A percentile compares a stretch with the other conserved stretches of the same genome.
phyloP scores from a whole-genome alignment of 2,113 vertebrate species.

The Mormyrus iriodes region DNA sequence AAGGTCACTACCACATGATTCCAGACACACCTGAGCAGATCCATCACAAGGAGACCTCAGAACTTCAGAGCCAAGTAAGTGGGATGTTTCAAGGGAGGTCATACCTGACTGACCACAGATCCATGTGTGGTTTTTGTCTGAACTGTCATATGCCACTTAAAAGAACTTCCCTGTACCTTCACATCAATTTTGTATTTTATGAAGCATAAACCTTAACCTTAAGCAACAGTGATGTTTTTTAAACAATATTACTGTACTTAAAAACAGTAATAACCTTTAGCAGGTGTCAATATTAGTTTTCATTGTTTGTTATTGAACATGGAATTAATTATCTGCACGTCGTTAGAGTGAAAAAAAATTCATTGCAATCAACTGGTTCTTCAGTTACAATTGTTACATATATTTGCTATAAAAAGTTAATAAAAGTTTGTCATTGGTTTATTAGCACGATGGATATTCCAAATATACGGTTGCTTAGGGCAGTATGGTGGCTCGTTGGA shows the following conservation, averaged over 20 bases:
- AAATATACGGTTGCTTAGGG: background rate
- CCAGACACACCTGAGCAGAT: slow-evolving; percentile 92
- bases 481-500: background rate
- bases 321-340: background rate
- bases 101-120: background rate
- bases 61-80: slow-evolving; percentile 97
- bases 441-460: background rate
- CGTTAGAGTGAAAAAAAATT: background rate
- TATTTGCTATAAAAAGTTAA: background rate
- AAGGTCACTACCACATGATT: slow-evolving; percentile 95
- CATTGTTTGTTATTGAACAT: background rate
- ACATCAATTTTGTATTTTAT: background rate
- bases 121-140: background rate
- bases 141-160: background rate
- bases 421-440: background rate
- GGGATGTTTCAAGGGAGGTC: slow-evolving; percentile 62
- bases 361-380: background rate
- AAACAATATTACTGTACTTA: background rate
- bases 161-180: background rate
- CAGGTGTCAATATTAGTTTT: background rate
- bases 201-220: background rate
- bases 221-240: background rate
- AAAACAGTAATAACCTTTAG: background rate
- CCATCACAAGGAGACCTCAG: slow-evolving; percentile 93
- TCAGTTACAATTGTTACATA: background rate